These are phyloP conservation scores for Coregonus suidteri DNA, from an alignment of 2,797 vertebrate genomes.

Conservation along the genomic window DNA sequence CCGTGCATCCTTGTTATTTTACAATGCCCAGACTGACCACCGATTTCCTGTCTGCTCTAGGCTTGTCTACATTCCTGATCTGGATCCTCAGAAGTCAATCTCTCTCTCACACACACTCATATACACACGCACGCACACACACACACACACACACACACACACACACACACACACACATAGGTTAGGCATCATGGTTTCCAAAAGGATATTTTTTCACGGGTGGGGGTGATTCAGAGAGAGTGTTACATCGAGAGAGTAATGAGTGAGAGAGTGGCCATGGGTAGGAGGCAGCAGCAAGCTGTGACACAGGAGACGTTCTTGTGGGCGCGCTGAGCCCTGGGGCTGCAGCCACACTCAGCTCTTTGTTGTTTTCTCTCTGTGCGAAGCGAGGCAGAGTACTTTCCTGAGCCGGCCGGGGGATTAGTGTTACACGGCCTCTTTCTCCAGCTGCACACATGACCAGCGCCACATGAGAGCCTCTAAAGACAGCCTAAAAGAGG, in stretches of 20 bases:
- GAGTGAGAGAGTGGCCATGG: constrained; percentile 55
- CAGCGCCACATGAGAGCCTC: constrained; percentile 73
- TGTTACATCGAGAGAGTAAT: constrained; percentile 39
- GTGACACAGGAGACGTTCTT: constrained; percentile 79
- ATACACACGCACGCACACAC: neutral
- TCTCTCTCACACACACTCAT: neutral
- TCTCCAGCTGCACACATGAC: constrained; percentile 80
- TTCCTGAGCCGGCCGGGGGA: constrained; percentile 74
- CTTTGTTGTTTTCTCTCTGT: constrained; percentile 80
- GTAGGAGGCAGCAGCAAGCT: constrained; percentile 73
- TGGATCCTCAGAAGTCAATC: constrained; percentile 52
- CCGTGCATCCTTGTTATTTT: constrained; percentile 13
- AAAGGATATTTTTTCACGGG: constrained; percentile 45
- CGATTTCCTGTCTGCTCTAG: constrained; percentile 35
- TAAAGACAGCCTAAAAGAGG: constrained; percentile 62
- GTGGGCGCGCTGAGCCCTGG: constrained; percentile 76
- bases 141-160: neutral
- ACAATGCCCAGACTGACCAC: constrained; percentile 45
- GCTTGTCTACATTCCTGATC: constrained; percentile 34
- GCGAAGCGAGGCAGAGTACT: constrained; percentile 77
- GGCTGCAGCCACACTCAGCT: constrained; percentile 80
- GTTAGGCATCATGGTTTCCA: constrained; percentile 31
- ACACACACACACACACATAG: too few species aligned
- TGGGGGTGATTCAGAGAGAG: constrained; percentile 13
- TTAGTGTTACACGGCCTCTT: constrained; percentile 76